These are phyloP conservation scores for Lerista edwardsae DNA, from an alignment of 2,797 vertebrate genomes.

Conservation along the genomic window DNA sequence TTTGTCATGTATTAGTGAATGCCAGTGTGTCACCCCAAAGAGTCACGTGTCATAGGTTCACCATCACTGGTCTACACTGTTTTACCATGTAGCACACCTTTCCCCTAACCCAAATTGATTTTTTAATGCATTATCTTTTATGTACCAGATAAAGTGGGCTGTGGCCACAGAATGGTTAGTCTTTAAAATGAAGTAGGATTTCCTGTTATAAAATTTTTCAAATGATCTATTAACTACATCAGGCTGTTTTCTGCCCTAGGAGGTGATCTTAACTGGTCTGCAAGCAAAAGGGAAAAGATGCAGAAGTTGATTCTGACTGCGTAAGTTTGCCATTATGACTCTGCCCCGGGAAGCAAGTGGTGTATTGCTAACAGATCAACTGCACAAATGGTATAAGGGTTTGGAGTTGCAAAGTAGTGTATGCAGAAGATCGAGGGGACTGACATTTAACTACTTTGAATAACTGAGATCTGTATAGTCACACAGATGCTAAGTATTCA, in stretches of 20 bases:
- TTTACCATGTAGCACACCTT: background rate
- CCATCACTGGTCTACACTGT: background rate
- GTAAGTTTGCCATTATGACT: constrained; percentile 79
- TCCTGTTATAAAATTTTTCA: background rate
- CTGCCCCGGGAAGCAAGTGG: background rate
- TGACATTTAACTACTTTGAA: background rate
- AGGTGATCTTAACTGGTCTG: constrained; percentile 91
- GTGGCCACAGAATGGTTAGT: background rate
- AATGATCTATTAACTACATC: background rate
- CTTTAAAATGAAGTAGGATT: background rate
- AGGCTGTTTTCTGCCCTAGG: constrained; percentile 72
- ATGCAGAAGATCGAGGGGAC: background rate
- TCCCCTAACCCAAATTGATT: background rate
- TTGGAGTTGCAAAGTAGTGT: background rate
- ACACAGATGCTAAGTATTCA: background rate
- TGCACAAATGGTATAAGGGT: background rate
- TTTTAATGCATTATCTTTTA: too few relatives aligned
- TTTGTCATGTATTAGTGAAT: too few relatives aligned
- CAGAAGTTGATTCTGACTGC: constrained; percentile 82
- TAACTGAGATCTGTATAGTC: background rate
- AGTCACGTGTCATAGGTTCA: too few relatives aligned
- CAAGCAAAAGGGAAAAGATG: constrained; percentile 82
- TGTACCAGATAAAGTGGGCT: background rate
- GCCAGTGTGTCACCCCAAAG: too few relatives aligned
- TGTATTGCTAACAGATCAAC: background rate